Conservation (phyloP, 2,888 invertebrate species). For the Saturnia pavonia region DNA sequence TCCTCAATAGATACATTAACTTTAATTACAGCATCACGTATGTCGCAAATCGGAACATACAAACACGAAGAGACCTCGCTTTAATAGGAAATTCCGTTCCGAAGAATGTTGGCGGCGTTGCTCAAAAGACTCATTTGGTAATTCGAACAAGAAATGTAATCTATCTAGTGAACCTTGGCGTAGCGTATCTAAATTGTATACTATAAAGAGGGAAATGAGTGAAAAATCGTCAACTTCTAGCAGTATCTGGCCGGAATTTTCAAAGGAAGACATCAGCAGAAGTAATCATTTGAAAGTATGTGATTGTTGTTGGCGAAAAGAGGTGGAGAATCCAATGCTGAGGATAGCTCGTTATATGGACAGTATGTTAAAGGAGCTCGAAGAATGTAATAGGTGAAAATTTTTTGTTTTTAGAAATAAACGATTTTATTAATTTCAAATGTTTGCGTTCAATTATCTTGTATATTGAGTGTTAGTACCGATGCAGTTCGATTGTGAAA, state of each 20-base stretch:
- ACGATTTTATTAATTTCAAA: not conserved
- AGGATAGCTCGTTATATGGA: constrained; percentile 62
- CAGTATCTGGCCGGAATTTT: constrained; percentile 41
- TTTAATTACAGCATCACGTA: constrained; percentile 24
- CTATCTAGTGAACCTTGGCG: constrained; percentile 48
- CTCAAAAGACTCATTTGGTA: constrained; percentile 34
- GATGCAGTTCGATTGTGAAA: no score
- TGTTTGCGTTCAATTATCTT: not conserved
- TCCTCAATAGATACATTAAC: not conserved
- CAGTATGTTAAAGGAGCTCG: constrained; percentile 52
- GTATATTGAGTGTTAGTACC: no score
- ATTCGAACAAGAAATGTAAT: constrained; percentile 27
- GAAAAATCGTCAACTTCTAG: constrained; percentile 31
- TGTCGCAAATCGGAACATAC: constrained; percentile 22
- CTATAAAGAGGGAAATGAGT: constrained; percentile 25
- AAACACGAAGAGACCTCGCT: constrained; percentile 26
- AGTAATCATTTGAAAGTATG: constrained; percentile 25
- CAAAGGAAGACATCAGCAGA: constrained; percentile 24
- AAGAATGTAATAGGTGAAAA: constrained; percentile 35
- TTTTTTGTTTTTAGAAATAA: not conserved
- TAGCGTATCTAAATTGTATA: constrained; percentile 32
- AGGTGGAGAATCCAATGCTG: constrained; percentile 55
- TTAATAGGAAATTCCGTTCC: constrained; percentile 37
- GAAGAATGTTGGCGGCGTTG: constrained; percentile 40
- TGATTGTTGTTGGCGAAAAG: constrained; percentile 40